These are phyloP conservation scores for Balanococcus diminutus DNA, from an alignment of 2,888 invertebrate species.

Conservation along the genomic window DNA sequence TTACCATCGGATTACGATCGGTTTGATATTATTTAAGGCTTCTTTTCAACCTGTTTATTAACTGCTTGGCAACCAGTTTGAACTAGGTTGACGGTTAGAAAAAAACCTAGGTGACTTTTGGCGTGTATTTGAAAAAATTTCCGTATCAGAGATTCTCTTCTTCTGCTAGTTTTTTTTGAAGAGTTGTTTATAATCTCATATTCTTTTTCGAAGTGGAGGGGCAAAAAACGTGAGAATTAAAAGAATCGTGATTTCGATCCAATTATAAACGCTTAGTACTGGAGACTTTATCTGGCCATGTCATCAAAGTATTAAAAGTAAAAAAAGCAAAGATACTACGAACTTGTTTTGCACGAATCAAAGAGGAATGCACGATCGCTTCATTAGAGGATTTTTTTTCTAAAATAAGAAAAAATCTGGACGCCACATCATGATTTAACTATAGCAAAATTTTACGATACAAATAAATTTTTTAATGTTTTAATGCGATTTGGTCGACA, in stretches of 20 bases:
- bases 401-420: not conserved
- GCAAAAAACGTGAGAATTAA: constrained; percentile 44
- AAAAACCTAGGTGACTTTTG: not conserved
- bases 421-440: not conserved
- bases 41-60: constrained; percentile 48
- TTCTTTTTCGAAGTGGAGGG: not conserved
- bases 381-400: not conserved
- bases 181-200: constrained; percentile 41
- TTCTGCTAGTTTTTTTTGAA: not conserved
- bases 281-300: constrained; percentile 41
- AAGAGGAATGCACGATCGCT: constrained; percentile 47
- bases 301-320: constrained; percentile 37
- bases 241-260: constrained; percentile 54
- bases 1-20: constrained; percentile 26
- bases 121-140: constrained; percentile 29
- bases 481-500: not conserved
- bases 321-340: constrained; percentile 13
- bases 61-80: constrained; percentile 33
- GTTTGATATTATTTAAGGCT: constrained; percentile 19
- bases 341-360: constrained; percentile 47
- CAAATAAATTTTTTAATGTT: constrained; percentile 43
- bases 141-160: constrained; percentile 1
- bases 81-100: constrained; percentile 26
- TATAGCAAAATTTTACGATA: constrained; percentile 32
- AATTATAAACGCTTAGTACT: constrained; percentile 40